Evolutionary conservation across 2,888 invertebrate species (phyloP).

Genomic region (Plebejus melissa): DNA sequence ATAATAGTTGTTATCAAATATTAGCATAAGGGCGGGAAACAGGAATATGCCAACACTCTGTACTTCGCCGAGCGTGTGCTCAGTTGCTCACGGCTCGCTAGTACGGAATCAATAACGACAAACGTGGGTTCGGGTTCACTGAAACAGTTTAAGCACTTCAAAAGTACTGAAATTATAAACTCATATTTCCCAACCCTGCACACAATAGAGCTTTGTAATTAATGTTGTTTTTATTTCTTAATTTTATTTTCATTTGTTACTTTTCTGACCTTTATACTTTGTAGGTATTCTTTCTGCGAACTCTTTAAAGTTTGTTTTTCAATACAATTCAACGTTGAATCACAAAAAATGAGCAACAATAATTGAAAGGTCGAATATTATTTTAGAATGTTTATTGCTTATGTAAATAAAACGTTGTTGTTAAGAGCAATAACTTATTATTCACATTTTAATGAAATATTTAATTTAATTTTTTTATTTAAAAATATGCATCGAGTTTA

Average conservation of each 20-base stretch:
- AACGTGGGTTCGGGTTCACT: slow-evolving; percentile 23
- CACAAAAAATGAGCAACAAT: neutral
- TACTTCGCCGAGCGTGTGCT: slow-evolving; percentile 8
- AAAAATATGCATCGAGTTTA: neutral
- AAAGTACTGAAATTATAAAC: slow-evolving; percentile 23
- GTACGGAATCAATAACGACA: slow-evolving; percentile 24
- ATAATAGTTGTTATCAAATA: slow-evolving; percentile 48
- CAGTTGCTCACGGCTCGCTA: neutral
- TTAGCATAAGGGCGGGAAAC: slow-evolving; percentile 35
- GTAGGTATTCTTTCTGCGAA: neutral
- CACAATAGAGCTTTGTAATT: slow-evolving; percentile 19
- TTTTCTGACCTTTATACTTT: neutral
- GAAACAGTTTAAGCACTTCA: slow-evolving; percentile 24
- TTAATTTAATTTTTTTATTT: neutral
- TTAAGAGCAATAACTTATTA: too few species aligned
- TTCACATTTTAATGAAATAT: too few species aligned
- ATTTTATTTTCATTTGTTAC: slow-evolving; percentile 32
- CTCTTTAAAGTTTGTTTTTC: neutral
- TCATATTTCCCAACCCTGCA: neutral
- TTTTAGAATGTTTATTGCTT: neutral
- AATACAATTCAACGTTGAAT: neutral
- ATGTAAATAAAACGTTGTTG: neutral
- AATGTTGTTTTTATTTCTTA: slow-evolving; percentile 8
- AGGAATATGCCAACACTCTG: slow-evolving; percentile 28
- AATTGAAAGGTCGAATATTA: neutral